Conservation (phyloP, 2,113 vertebrate genomes). For the Centropus bengalensis region DNA sequence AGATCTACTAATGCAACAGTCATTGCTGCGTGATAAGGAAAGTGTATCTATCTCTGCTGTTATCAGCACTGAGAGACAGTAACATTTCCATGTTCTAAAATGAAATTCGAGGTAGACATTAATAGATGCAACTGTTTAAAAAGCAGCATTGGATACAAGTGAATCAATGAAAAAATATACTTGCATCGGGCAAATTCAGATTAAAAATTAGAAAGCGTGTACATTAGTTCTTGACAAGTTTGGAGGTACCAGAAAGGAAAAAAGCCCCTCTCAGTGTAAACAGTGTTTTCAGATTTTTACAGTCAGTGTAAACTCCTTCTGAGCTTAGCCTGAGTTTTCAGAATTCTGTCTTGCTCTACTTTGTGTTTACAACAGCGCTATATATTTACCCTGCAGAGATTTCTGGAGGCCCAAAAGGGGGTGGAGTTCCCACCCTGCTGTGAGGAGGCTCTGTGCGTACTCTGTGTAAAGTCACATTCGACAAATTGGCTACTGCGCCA, state of each 20-base stretch:
- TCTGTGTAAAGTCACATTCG: background rate
- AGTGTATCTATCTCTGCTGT: background rate
- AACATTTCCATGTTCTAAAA: background rate
- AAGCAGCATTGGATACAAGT: background rate
- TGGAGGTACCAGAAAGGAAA: background rate
- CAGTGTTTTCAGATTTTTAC: conserved; percentile 8
- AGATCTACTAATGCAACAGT: background rate
- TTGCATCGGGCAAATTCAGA: background rate
- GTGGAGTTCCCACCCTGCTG: conserved; percentile 2
- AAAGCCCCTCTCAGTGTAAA: conserved; percentile 16
- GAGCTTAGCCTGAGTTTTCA: conserved; percentile 36
- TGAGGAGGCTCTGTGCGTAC: background rate
- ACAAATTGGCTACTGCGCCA: background rate
- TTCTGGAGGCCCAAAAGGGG: conserved; percentile 9
- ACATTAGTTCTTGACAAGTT: background rate
- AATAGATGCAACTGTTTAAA: background rate
- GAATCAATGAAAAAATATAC: background rate
- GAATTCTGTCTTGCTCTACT: background rate
- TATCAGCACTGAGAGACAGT: background rate
- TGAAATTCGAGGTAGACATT: background rate
- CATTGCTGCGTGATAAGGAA: background rate
- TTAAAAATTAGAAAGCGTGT: background rate
- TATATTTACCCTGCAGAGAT: conserved; percentile 40
- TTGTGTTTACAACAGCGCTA: conserved; percentile 23
- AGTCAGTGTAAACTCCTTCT: conserved; percentile 30